A percentile compares a stretch with the other conserved stretches of the same genome.
phyloP scores from a whole-genome alignment of 2,113 vertebrate species.

The Melanerpes aurifrons region DNA sequence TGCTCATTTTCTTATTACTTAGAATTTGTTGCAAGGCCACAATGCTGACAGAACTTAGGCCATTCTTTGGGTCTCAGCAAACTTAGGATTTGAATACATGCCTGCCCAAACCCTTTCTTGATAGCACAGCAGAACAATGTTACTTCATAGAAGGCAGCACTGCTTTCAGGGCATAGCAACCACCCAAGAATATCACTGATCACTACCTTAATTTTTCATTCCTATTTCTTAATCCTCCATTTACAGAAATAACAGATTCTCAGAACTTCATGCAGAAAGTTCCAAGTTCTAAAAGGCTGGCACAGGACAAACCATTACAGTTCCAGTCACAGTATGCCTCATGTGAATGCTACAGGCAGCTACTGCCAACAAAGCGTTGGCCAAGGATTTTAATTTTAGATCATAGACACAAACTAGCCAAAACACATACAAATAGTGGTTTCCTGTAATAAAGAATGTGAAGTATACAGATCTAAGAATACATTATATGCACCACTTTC shows the following conservation, averaged over 20 bases:
- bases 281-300: background rate
- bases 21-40: background rate
- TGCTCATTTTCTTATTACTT: background rate
- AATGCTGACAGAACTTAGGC: background rate
- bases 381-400: background rate
- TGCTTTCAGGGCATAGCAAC: background rate
- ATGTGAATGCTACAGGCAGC: background rate
- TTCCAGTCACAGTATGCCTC: background rate
- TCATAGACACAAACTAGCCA: background rate
- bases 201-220: background rate
- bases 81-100: background rate
- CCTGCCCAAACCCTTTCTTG: background rate
- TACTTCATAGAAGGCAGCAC: background rate
- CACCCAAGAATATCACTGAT: background rate
- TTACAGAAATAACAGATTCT: background rate
- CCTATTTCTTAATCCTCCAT: background rate
- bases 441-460: background rate
- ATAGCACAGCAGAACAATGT: rapidly evolving
- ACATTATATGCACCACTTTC: background rate
- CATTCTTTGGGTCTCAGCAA: background rate
- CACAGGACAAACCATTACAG: background rate
- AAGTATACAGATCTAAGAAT: background rate
- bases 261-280: background rate
- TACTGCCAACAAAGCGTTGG: background rate
- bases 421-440: background rate